Base-by-base conservation (phyloP, 2,113 vertebrate genomes). In the Calidris pugnax region DNA sequence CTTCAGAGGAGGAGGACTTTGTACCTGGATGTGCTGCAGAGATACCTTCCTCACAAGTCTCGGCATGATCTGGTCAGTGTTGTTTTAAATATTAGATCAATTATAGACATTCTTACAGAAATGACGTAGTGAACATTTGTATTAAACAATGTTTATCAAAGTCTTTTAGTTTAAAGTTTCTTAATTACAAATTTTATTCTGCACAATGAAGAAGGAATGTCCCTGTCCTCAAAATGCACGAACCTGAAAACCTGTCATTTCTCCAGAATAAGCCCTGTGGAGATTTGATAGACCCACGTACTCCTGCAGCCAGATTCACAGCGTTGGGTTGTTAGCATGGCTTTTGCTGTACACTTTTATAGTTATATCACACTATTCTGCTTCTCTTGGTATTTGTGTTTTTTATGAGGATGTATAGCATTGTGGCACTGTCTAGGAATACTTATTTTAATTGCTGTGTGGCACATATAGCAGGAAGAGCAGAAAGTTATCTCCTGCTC, bases 21-120 rank as follows among this genome's bases (percentile, higher is more conserved):
- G 53, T 99, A 97, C 95, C 97, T 98, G 47, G 98, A 99, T 92
- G 97, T 99, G 98, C 95, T 99, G 84, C 98, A 98, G 85, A 99
- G 98, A 95, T 93, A 98, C 79, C 98, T 99, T 87, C 99, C 99
- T 69, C 96, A 98, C 75, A 98, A 97, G 95, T 97, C 98, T 27
- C 98, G 98, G 94, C 95, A 95, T 21, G 98, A 99, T 71, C 98
- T 99, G 99, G 99, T 99, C 72, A 98, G 99, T 98, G 26, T 24
- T 80, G 30, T 10, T 56, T 64, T 74, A 18, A 43, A n/a, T 60
- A 6, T 50, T 95, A 41, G 18, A 69, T 74, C 33, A 56, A 1
- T 14, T 62, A 3, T 22, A 19, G 14, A 59, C 35, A 21, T 67
- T 87, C 21, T 67, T 68, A 39, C 47, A 80, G 30, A 19, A 72